Base-by-base conservation (phyloP, 2,113 vertebrate species). In the Peromyscus californicus region DNA sequence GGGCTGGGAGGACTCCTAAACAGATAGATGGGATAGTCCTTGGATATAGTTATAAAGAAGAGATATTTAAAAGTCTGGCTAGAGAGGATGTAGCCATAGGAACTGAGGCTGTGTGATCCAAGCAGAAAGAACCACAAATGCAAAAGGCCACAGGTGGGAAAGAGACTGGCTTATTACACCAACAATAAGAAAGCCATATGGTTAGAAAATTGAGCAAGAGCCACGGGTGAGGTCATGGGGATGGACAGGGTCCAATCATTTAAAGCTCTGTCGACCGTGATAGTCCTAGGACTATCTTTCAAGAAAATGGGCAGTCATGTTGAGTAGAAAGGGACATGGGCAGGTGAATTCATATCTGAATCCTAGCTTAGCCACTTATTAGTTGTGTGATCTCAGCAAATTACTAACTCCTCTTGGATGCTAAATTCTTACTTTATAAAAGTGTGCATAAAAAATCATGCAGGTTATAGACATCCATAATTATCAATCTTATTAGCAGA, bases 401-500 rank as follows among this genome's bases (percentile, higher is more conserved):
- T 89, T 74, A 69, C 82, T 75, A 92, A 76, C 51, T 72, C 36
- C 15, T 90, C 63, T 94, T 57, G 45, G 84, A 94, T 93, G 61
- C 22, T 87, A 90, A 96, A 72, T 51, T 93, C 61, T 61, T 93
- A 84, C 94, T 89, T 93, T 94, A 89, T 63, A 91, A 96, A 90
- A 80, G 48, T 19, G 1, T 4, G n/a, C 8, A 84, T 48, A 70
- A 86, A 42, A 96, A 88, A 95, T 84, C 90, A 93, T 76, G n/a
- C 65, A 31, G 86, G 54, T 95, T 94, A 92, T 29, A 92, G 69
- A 96, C 29, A 95, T 90, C 33, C 80, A 33, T 92, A 95, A 96
- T 97, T n/a, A 94, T 91, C 39, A 76, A 45, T 83, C 74, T 69
- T 98, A 36, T 84, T 91, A 95, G 87, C 84, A 89, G 54, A 70